phyloP scores from a whole-genome alignment of 2,113 vertebrate genomes.

The Tragelaphus imberbis region DNA sequence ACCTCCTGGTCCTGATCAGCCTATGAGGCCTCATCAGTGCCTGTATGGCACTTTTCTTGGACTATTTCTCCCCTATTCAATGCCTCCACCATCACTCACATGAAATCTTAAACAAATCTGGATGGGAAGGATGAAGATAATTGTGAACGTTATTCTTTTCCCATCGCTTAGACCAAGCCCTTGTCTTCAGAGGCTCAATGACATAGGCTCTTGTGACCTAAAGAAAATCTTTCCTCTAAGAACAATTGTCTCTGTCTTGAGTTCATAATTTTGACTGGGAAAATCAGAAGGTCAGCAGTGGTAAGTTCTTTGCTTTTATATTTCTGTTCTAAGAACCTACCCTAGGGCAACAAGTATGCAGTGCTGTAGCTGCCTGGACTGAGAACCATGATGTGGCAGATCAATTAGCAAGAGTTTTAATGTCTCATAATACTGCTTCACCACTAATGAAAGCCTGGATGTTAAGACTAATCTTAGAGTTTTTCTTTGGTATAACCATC shows the following conservation, averaged over 20 bases:
- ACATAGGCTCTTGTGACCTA: background rate
- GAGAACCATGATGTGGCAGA: background rate
- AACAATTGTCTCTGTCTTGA: too few relatives aligned
- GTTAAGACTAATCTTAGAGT: background rate
- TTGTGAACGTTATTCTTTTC: background rate
- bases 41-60: background rate
- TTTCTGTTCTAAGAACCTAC: too few relatives aligned
- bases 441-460: background rate
- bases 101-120: background rate
- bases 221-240: background rate
- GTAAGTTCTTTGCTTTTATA: too few relatives aligned
- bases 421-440: background rate
- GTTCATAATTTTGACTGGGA: too few relatives aligned
- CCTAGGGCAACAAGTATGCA: background rate
- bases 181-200: background rate
- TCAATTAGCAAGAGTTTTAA: background rate
- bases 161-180: background rate
- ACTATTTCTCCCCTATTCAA: background rate
- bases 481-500: background rate
- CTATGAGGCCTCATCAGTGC: background rate
- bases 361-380: background rate
- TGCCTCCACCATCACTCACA: background rate
- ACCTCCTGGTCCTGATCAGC: background rate
- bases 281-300: too few relatives aligned
- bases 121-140: background rate